A percentile compares a stretch with the other conserved stretches of the same genome.
Evolutionary conservation across 2,113 vertebrate species (phyloP).

Genomic region (Ardeotis arabs): DNA sequence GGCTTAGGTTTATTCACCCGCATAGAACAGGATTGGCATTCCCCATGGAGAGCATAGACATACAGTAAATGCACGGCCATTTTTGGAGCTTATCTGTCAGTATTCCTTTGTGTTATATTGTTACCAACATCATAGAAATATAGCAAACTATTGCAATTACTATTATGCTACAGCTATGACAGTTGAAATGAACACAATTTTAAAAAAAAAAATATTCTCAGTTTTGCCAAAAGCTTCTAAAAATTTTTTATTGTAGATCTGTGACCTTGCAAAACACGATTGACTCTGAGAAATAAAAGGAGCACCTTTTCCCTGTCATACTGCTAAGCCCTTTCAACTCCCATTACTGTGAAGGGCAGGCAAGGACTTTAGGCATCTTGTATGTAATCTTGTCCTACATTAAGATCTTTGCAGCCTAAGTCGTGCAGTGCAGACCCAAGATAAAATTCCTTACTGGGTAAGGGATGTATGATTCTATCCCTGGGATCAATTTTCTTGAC

Average conservation of each 20-base stretch:
- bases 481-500: neutral
- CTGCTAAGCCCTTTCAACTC: neutral
- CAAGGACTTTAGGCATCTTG: neutral
- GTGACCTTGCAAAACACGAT: neutral
- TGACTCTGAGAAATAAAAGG: conserved; percentile 1
- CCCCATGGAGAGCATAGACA: neutral
- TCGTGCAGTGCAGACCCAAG: neutral
- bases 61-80: neutral
- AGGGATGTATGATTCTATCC: neutral
- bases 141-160: neutral
- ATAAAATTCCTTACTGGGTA: neutral
- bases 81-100: neutral
- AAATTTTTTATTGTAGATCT: neutral
- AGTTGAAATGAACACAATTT: conserved; percentile 5
- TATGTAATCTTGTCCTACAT: neutral
- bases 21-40: neutral
- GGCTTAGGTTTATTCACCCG: neutral
- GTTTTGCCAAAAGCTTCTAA: neutral
- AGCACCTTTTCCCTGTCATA: neutral
- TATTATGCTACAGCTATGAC: neutral
- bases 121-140: neutral
- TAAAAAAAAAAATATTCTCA: neutral
- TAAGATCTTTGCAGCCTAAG: neutral
- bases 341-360: neutral
- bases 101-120: neutral